Evolutionary conservation across 2,888 invertebrate genomes (phyloP), one percentile per base, ranked within the genome.

Genomic region (Lasioglossum lativentre): DNA sequence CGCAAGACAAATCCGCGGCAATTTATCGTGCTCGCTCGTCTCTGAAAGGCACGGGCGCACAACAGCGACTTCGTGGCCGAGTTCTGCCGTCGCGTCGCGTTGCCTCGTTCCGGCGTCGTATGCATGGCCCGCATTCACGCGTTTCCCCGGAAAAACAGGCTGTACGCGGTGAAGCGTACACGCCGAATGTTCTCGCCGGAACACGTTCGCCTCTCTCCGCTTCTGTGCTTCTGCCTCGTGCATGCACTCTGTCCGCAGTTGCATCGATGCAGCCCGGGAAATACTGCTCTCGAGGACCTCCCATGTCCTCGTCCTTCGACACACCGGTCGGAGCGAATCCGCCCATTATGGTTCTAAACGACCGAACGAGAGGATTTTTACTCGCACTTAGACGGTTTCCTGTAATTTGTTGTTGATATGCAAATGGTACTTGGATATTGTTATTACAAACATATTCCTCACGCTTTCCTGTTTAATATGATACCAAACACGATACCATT

Each of bases 21-120:
- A 87, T 87, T 87, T 81, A 86, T 86, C 83, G 76, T 66, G 75
- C 73, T 72, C 70, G 75, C 73, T 72, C 71, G 59, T 23, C 68
- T 81, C 52, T 75, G 78, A 78, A 81, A 83, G 78, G 78, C 83
- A 52, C 80, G n/a, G n/a, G 83, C 83, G 47, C 80, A 23, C 47
- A 47, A 83, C 83, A 83, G 74, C 76, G 76, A 68, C 78, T 86
- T 30, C 76, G 75, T 73, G 75, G 40, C 73, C 86, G 78, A 86
- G 79, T 86, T 83, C 27, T 34, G 30, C 19, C 16, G 5, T 77
- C 66, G 78, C 16, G 14, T 77, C 66, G 78, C 16, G 5, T 77
- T 59, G 78, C 16, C 5, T 77, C 66, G 78, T 81, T 76, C 78
- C 59, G 59, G 38, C 75, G 16, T 6, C 52, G 78, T 71, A 74